These are phyloP conservation scores for Drosophila seguyi DNA, from an alignment of 1,140 invertebrate species.

Conservation along the genomic window DNA sequence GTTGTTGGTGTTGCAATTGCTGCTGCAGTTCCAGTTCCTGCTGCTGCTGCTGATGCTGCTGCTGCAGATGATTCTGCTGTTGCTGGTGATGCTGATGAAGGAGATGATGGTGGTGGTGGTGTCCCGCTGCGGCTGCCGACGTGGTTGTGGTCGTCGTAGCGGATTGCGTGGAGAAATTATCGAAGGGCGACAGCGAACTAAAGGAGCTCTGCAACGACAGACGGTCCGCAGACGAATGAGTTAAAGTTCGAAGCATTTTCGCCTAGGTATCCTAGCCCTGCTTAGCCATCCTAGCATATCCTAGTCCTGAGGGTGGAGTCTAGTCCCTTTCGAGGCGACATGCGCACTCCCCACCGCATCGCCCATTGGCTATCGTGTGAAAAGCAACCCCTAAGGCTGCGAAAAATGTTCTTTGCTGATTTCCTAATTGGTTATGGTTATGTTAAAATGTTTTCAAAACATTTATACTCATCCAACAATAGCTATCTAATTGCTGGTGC, in stretches of 20 bases:
- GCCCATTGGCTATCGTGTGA: slow-evolving; percentile 47
- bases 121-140: slow-evolving; percentile 51
- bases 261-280: slow-evolving; percentile 15
- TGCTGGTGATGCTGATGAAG: slow-evolving; percentile 44
- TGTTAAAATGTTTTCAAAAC: slow-evolving; percentile 38
- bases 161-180: slow-evolving; percentile 80
- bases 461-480: slow-evolving; percentile 52
- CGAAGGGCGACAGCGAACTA: slow-evolving; percentile 84
- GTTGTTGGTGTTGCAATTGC: slow-evolving; percentile 52
- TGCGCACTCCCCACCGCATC: slow-evolving; percentile 47
- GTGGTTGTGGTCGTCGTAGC: slow-evolving; percentile 63
- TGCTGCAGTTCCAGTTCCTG: slow-evolving; percentile 58
- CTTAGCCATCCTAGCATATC: slow-evolving; percentile 5
- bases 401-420: slow-evolving; percentile 20
- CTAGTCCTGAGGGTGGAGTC: slow-evolving; percentile 58
- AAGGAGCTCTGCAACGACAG: slow-evolving; percentile 82
- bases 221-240: slow-evolving; percentile 56
- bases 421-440: slow-evolving; percentile 67
- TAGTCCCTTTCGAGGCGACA: slow-evolving; percentile 35
- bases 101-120: slow-evolving; percentile 55
- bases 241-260: slow-evolving; percentile 32
- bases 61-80: slow-evolving; percentile 43
- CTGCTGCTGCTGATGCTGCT: slow-evolving; percentile 34
- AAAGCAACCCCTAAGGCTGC: slow-evolving; percentile 46
- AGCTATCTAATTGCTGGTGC: slow-evolving; percentile 55